A percentile compares a stretch with the other conserved stretches of the same genome.
phyloP scores from a whole-genome alignment of 2,113 vertebrate genomes.

The Rhegmatorhina hoffmannsi region DNA sequence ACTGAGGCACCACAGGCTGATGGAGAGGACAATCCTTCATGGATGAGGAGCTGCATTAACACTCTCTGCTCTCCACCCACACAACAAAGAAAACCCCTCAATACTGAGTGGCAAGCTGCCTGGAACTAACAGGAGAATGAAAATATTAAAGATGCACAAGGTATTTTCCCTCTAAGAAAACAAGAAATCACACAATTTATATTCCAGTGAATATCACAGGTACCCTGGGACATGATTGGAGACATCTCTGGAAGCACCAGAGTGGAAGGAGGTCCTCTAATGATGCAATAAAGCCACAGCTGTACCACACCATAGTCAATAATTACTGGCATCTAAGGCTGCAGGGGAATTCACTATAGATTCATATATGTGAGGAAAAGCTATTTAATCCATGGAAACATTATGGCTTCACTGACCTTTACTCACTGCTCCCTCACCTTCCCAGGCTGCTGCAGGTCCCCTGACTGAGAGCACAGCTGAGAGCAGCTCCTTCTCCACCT shows the following conservation, averaged over 20 bases:
- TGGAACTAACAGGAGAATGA: not conserved
- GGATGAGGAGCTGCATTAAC: not conserved
- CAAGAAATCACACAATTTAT: not conserved
- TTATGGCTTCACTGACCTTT: not conserved
- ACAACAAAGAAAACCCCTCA: rapidly evolving
- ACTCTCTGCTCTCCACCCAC: not conserved
- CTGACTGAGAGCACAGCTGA: rapidly evolving
- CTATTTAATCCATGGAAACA: not conserved
- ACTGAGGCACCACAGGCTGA: not conserved
- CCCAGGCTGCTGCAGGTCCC: not conserved
- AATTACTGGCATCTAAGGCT: not conserved
- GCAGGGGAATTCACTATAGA: not conserved
- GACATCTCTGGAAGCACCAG: not conserved
- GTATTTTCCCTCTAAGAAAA: not conserved
- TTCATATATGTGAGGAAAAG: not conserved
- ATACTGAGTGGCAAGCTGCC: not conserved
- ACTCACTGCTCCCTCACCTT: not conserved
- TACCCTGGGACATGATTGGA: not conserved
- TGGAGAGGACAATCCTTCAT: not conserved
- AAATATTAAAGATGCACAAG: not conserved
- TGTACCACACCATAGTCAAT: not conserved
- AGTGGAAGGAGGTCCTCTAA: conserved; percentile 20
- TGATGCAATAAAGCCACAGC: conserved; percentile 25
- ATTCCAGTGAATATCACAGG: not conserved
- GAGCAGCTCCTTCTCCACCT: not conserved